Percentiles rank a stretch among this genome's conserved stretches.
phyloP scores from a whole-genome alignment of 2,113 vertebrate genomes.

The Sapajus apella region DNA sequence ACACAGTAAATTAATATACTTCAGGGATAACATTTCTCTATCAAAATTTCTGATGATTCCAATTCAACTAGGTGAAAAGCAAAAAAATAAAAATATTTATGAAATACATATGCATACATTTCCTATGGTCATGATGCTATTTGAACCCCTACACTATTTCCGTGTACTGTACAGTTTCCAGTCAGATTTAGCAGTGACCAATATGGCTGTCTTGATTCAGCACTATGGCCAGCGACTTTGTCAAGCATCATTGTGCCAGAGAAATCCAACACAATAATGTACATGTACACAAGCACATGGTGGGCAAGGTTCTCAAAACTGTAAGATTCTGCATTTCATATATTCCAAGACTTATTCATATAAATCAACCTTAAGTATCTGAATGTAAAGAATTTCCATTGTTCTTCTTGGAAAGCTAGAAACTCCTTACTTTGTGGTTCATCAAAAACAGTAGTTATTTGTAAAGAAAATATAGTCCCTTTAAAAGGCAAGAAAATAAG shows the following conservation, averaged over 20 bases:
- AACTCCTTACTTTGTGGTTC: background rate
- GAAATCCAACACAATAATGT: slow-evolving; percentile 37
- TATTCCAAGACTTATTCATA: background rate
- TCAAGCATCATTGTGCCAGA: slow-evolving; percentile 38
- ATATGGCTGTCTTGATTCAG: slow-evolving; percentile 86
- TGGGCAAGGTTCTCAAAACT: slow-evolving; percentile 42
- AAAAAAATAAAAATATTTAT: background rate
- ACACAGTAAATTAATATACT: background rate
- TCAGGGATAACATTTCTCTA: slow-evolving; percentile 3
- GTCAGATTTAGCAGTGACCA: slow-evolving; percentile 63
- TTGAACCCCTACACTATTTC: slow-evolving; percentile 62
- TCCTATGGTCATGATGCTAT: background rate
- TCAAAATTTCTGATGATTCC: background rate
- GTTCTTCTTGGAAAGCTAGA: background rate
- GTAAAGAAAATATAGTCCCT: slow-evolving; percentile 23
- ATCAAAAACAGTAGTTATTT: slow-evolving; percentile 24
- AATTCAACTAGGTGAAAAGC: background rate
- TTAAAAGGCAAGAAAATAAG: slow-evolving; percentile 53
- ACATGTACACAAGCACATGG: background rate
- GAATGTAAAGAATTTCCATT: slow-evolving; percentile 36
- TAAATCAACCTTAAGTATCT: background rate
- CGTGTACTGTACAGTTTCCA: slow-evolving; percentile 60
- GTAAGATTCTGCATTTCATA: background rate
- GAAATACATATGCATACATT: background rate
- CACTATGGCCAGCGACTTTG: slow-evolving; percentile 87